Conservation (phyloP, 2,888 invertebrate genomes). For the Drosophila paranaensis region DNA sequence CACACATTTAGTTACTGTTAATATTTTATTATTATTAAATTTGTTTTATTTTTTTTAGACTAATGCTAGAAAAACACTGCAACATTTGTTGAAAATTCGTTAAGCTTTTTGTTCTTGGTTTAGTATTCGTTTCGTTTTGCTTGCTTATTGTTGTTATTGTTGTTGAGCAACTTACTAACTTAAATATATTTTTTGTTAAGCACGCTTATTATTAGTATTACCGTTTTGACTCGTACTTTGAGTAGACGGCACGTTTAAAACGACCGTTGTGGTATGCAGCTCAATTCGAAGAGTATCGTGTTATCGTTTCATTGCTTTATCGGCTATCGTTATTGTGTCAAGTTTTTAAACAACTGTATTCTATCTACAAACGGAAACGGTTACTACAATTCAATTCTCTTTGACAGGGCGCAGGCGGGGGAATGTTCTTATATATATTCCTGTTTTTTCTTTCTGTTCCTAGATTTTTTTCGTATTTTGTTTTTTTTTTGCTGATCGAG, state of each 20-base stretch:
- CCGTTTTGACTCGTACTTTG: slow-evolving; percentile 67
- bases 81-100: slow-evolving; percentile 81
- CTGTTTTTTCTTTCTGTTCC: slow-evolving; percentile 8
- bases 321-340: slow-evolving; percentile 36
- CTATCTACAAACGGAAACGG: slow-evolving; percentile 75
- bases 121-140: slow-evolving; percentile 8
- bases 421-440: slow-evolving; percentile 37
- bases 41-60: slow-evolving; percentile 47
- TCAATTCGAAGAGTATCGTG: slow-evolving; percentile 18
- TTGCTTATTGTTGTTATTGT: slow-evolving; percentile 30
- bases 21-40: slow-evolving; percentile 25
- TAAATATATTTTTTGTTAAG: slow-evolving; percentile 51
- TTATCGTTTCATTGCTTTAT: slow-evolving; percentile 35
- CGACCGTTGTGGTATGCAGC: slow-evolving; percentile 53
- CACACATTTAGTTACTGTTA: slow-evolving; percentile 71
- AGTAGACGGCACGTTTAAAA: slow-evolving; percentile 68
- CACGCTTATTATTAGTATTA: slow-evolving; percentile 58
- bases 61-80: slow-evolving; percentile 76
- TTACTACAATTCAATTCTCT: slow-evolving; percentile 57
- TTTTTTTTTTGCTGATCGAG: slow-evolving; percentile 6
- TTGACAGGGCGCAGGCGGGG: slow-evolving; percentile 47
- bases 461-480: neutral
- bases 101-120: slow-evolving; percentile 58
- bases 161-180: slow-evolving; percentile 67
- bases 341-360: slow-evolving; percentile 63